Base-by-base conservation (phyloP, 2,888 invertebrate species). In the Eristalinus aeneus region DNA sequence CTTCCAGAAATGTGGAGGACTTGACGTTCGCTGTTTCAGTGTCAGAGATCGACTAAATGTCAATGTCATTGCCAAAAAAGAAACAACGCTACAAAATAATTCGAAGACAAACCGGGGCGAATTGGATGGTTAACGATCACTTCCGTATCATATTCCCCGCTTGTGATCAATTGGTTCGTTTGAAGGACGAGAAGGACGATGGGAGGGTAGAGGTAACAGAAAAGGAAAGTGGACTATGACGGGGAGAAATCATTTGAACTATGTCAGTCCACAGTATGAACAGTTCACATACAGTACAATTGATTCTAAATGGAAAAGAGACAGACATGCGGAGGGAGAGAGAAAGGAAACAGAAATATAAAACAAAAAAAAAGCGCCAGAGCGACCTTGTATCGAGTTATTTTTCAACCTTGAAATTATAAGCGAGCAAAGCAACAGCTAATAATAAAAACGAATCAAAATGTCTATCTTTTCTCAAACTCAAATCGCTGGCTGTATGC, bases 371-470 rank as follows among this genome's bases (percentile, higher is more conserved):
- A 83, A 78, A 83, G 75, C 75, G 73, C 63, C 77, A 88, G 88
- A 89, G 27, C 91, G 92, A 92, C 92, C 92, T 92, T 92, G 92
- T 88, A 88, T 90, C 89, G 90, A 91, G 91, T 90, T 92, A 92
- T 92, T 92, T 91, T 91, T 91, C 90, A 91, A 92, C 92, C 93
- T 92, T 92, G 92, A 90, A 89, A 87, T 80, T 86, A 84, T 87
- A 86, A 86, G 83, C 85, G 88, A 86, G 81, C 80, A 88, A 88
- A 88, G 81, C 80, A 88, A 88, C 81, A 88, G 88, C 88, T 85
- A 88, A 87, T 71, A 87, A 88, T 88, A 87, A 86, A 46, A 88
- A 80, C 69, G 74, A 74, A 63, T 80, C 68, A 63, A 74, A 80
- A 68, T 69, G 73, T 74, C 74, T 69, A 74, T 60, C 46, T 46